Percentiles rank a stretch among this genome's conserved stretches.
Evolutionary conservation across 2,113 vertebrate genomes (phyloP).

Genomic region (Chaetops frenatus): DNA sequence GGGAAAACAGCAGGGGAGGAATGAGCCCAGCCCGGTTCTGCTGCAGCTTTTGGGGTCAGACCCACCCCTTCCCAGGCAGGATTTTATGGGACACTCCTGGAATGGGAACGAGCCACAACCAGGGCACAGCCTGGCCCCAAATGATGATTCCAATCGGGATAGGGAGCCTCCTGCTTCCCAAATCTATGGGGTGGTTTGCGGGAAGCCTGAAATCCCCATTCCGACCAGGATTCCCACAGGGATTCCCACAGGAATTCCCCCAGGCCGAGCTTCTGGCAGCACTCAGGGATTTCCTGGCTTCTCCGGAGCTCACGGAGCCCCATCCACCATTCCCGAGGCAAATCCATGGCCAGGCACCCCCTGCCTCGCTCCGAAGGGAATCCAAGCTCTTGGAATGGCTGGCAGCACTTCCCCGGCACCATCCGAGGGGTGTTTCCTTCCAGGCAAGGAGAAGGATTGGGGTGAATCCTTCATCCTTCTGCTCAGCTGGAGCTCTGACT

Average conservation of each 20-base stretch:
- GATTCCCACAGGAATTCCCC: neutral
- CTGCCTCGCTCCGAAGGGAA: neutral
- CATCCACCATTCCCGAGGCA: neutral
- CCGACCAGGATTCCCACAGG: neutral
- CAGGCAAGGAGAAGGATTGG: neutral
- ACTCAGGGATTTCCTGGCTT: accelerated
- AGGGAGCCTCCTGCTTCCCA: neutral
- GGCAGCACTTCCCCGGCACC: neutral
- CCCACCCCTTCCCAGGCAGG: neutral
- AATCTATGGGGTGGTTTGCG: accelerated
- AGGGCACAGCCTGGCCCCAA: neutral
- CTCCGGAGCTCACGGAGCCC: neutral
- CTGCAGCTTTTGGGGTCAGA: neutral
- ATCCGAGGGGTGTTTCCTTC: neutral
- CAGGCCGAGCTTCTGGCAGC: neutral
- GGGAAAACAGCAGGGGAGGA: neutral
- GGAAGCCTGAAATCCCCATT: neutral
- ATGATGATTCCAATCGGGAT: accelerated
- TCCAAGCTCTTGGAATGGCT: neutral
- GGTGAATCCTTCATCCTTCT: neutral
- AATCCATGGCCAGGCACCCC: neutral
- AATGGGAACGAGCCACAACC: accelerated
- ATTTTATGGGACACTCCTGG: neutral
- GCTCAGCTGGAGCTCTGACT: neutral
- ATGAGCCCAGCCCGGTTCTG: neutral